Conservation (phyloP, 2,797 vertebrate species). For the Propithecus deckenii region DNA sequence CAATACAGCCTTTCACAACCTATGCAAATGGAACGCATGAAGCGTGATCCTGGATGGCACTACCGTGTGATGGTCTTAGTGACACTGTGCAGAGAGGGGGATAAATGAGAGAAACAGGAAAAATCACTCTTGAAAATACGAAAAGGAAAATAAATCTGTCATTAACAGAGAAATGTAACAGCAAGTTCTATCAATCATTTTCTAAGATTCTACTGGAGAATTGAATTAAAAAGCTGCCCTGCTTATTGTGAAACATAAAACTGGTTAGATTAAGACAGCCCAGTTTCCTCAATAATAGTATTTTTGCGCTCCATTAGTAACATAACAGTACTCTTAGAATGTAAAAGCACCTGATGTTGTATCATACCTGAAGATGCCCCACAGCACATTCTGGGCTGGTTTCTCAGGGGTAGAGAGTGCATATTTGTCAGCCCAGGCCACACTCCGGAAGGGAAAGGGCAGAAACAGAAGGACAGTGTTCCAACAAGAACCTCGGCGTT, state of each 20-base stretch:
- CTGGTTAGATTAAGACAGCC: neutral
- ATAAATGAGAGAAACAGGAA: neutral
- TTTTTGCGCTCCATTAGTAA: neutral
- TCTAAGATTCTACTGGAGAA: neutral
- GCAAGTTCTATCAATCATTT: neutral
- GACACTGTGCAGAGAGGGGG: neutral
- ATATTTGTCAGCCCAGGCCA: neutral
- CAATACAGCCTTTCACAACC: neutral
- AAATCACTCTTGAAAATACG: neutral
- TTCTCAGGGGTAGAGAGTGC: neutral
- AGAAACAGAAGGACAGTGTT: neutral
- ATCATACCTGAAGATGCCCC: neutral
- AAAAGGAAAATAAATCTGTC: neutral
- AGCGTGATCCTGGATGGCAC: neutral
- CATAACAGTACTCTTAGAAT: neutral
- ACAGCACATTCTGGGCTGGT: neutral
- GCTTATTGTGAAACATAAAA: neutral
- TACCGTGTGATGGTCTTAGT: neutral
- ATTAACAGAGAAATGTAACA: neutral
- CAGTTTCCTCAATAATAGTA: neutral
- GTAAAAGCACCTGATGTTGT: neutral
- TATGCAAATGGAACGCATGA: neutral
- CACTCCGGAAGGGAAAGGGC: neutral
- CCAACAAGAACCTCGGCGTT: neutral
- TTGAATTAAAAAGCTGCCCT: neutral